Evolutionary conservation across 1,140 invertebrate species (phyloP).

Genomic region (Orchestia grillus): DNA sequence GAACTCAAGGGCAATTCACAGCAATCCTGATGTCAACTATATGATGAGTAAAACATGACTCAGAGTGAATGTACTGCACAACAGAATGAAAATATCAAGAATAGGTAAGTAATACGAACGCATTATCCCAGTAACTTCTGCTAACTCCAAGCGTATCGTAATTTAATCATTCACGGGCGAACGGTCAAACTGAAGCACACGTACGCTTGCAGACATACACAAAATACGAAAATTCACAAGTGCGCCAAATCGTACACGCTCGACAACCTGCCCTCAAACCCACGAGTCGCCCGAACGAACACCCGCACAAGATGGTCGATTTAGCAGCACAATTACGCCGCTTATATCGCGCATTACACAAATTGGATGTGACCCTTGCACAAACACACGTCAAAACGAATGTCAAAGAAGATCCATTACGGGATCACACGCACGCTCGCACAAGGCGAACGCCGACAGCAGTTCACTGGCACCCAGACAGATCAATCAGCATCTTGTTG

Average conservation of each 20-base stretch:
- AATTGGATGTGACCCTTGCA: background rate
- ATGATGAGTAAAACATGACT: too few species aligned
- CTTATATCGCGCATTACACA: background rate
- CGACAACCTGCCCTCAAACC: background rate
- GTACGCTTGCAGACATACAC: background rate
- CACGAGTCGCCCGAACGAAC: background rate
- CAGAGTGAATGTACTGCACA: too few species aligned
- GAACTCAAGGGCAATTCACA: too few species aligned
- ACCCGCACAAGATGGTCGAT: background rate
- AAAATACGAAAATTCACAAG: background rate
- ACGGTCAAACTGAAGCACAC: background rate
- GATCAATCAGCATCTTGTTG: background rate
- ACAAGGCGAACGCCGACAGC: background rate
- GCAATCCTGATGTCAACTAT: too few species aligned
- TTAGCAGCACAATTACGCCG: background rate
- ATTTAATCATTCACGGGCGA: background rate
- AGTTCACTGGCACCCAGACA: background rate
- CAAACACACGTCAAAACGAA: background rate
- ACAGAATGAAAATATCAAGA: too few species aligned
- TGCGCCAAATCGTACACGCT: background rate
- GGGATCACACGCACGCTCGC: background rate
- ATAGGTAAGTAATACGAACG: background rate
- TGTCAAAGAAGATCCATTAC: background rate
- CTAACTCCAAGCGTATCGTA: background rate
- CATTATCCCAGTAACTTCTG: background rate